These are phyloP conservation scores for Danaus plexippus DNA, from an alignment of 1,140 invertebrate genomes.

Conservation along the genomic window DNA sequence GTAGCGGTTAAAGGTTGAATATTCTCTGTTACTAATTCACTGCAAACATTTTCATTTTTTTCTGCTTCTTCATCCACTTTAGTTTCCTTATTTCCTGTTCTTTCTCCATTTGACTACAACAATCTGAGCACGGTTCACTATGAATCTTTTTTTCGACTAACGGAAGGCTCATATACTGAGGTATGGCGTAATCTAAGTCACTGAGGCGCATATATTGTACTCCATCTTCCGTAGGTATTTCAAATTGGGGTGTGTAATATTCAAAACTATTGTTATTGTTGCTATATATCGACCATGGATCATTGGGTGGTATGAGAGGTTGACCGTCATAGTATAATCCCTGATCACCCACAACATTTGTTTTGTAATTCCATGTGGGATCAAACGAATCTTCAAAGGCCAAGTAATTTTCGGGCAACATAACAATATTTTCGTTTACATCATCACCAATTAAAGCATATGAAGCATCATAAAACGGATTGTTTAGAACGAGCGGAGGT, in stretches of 20 bases:
- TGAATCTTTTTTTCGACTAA: conserved; percentile 34
- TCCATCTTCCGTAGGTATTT: conserved; percentile 42
- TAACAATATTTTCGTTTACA: conserved; percentile 40
- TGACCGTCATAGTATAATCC: conserved; percentile 56
- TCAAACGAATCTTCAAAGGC: conserved; percentile 68
- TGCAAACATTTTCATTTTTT: conserved; percentile 2
- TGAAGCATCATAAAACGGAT: conserved; percentile 67
- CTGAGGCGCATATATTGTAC: conserved; percentile 59
- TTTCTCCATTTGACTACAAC: too few relatives aligned
- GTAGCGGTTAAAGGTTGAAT: conserved; percentile 9
- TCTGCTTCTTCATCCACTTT: conserved; percentile 15
- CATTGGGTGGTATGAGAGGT: conserved; percentile 53
- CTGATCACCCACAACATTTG: conserved; percentile 38
- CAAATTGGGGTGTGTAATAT: conserved; percentile 54
- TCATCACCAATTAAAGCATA: conserved; percentile 47
- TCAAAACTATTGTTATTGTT: conserved; percentile 43
- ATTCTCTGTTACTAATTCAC: conserved; percentile 6
- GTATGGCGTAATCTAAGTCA: conserved; percentile 55
- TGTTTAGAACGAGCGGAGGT: conserved; percentile 61
- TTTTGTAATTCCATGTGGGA: conserved; percentile 59
- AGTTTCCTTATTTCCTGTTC: conserved; percentile 8
- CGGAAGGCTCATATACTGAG: conserved; percentile 58
- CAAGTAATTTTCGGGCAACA: conserved; percentile 65
- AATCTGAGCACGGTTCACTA: conserved; percentile 19
- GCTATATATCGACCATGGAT: conserved; percentile 57